Base-by-base conservation (phyloP, 2,888 invertebrate species). In the Idaea straminata region DNA sequence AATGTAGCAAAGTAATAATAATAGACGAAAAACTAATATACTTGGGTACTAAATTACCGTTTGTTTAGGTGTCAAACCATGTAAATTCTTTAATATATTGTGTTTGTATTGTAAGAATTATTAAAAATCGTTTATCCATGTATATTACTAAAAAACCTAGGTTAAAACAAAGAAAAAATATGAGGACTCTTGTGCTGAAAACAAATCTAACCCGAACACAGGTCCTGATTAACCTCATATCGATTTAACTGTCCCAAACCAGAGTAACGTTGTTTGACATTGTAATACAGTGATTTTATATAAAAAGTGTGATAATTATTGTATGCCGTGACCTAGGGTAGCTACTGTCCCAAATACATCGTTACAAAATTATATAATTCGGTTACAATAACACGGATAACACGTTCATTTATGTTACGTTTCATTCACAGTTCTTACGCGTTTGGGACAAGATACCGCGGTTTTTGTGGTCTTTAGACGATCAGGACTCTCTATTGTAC, bases 201-300 rank as follows among this genome's bases (percentile, higher is more conserved):
- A 47, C 47, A 47, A 47, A 47, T 47, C 7, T 47, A n/a, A 47
- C 7, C 47, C 10, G 0, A 47, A 47, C 47, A 47, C 47, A 47
- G 25, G 60, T 60, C 64, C 66, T 38, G 64, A 66, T 66, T 68
- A 68, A 68, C 67, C 65, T 63, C 34, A 58, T 74, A 74, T 74
- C 70, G 74, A 72, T 74, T 72, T 63, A 72, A 71, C 68, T 69
- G 63, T 69, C 62, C 64, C 63, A 16, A 69, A 68, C 47, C 47
- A 47, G 47, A 59, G 15, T 59, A 15, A 59, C 15, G 15, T 16
- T 59, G 58, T 59, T 59, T 59, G 15, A 16, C 15, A 16, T 59
- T 59, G 15, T 59, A 15, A 59, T 15, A 47, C 47, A 7, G 13
- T 47, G 47, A 47, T 47, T 47, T 47, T 13, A 13, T 47, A 47